Evolutionary conservation across 2,797 vertebrate genomes (phyloP).

Genomic region (Hipposideros larvatus): DNA sequence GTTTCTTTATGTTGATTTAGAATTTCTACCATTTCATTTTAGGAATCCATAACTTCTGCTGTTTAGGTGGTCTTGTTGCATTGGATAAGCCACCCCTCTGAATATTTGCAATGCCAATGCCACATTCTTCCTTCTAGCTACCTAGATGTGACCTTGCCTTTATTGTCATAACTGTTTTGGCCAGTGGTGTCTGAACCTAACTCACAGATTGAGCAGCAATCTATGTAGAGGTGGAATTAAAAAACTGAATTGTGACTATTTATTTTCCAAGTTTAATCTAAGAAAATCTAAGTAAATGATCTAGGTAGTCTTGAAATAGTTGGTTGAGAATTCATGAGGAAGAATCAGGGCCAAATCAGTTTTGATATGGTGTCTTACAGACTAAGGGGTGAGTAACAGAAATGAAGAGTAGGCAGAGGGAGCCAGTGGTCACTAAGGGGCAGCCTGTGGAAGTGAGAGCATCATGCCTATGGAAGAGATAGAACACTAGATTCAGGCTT

Average conservation of each 20-base stretch:
- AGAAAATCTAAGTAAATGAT: slow-evolving; percentile 36
- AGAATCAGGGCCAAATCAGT: neutral
- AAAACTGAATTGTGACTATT: neutral
- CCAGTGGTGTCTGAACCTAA: neutral
- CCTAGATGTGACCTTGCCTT: neutral
- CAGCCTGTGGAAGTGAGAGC: no score
- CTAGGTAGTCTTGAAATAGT: neutral
- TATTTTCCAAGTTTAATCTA: neutral
- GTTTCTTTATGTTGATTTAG: neutral
- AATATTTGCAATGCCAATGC: neutral
- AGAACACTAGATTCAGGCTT: neutral
- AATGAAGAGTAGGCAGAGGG: neutral
- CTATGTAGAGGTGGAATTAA: neutral
- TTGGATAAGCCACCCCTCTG: neutral
- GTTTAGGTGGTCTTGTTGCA: neutral
- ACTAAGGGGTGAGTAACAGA: neutral
- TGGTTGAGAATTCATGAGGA: neutral
- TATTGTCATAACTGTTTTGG: neutral
- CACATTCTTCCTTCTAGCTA: neutral
- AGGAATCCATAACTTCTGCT: neutral
- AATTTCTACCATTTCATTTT: neutral
- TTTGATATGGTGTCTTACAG: neutral
- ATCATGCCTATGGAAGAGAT: neutral
- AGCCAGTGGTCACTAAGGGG: neutral
- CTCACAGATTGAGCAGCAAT: neutral